Evolutionary conservation across 2,797 vertebrate genomes (phyloP), one percentile per base, ranked within the genome.

Genomic region (Pterois miles): DNA sequence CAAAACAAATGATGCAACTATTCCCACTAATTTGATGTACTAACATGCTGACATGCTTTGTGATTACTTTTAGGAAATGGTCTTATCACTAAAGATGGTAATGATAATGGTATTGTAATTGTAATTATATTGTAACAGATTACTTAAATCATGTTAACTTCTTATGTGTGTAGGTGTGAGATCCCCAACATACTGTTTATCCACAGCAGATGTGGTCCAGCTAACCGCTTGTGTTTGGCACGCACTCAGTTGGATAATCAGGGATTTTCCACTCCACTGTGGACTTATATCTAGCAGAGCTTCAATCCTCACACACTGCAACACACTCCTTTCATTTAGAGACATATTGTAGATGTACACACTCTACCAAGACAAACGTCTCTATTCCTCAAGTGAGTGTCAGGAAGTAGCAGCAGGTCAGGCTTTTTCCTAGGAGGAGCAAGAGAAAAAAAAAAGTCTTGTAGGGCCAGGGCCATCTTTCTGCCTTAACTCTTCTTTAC

Each of bases 191-290:
- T 56, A 59, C n/a, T n/a, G n/a, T n/a, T n/a, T 62, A 46, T 54
- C 74, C 73, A 43, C 52, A 73, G 66, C 31, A 53, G 62, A 65
- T 65, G 72, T 65, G 67, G 43, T 68, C 34, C 23, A 46, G 63
- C 53, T 54, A 71, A 85, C 72, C 66, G 54, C 77, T 50, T 71
- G 63, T 25, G 43, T 73, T 54, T 56, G 52, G 64, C 64, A 68
- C 18, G 46, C 40, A 2, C 74, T 80, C 64, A 82, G 74, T 29
- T 18, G 29, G 81, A 80, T 84, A 82, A 86, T 76, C 59, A 71
- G 38, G 71, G 72, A 81, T 86, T 89, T 84, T 83, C 63, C 63
- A 66, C 59, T 79, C 56, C 0, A 2, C 57, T 67, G 65, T 76
- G 72, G 69, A 78, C 64, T 71, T 48, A 63, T 57, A 81, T 78